phyloP scores from a whole-genome alignment of 2,113 vertebrate genomes.

The Daubentonia madagascariensis region DNA sequence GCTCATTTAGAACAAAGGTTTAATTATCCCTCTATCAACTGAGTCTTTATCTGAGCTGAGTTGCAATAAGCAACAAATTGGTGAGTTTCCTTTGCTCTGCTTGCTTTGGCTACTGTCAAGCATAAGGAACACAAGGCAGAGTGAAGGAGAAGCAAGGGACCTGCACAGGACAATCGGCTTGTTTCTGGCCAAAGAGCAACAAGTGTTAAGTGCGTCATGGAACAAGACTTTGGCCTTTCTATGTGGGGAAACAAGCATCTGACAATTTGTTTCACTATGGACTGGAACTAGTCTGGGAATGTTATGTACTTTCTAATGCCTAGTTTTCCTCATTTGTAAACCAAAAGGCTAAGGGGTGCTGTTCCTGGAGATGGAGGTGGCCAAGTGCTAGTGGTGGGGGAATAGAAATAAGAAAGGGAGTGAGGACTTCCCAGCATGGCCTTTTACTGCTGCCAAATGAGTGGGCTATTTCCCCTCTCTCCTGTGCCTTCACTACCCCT shows the following conservation, averaged over 20 bases:
- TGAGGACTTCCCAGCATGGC: background rate
- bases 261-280: background rate
- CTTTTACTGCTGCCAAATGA: background rate
- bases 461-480: background rate
- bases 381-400: background rate
- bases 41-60: conserved; percentile 51
- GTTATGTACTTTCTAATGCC: background rate
- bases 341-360: background rate
- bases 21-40: conserved; percentile 60
- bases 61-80: conserved; percentile 50
- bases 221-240: background rate
- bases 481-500: background rate
- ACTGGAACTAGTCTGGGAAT: background rate
- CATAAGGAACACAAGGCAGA: background rate
- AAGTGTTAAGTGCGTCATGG: background rate
- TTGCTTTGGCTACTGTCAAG: conserved; percentile 2
- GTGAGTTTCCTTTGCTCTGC: conserved; percentile 35
- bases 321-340: background rate
- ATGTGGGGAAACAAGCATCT: background rate
- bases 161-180: background rate
- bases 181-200: background rate
- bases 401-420: background rate
- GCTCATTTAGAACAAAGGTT: conserved; percentile 70
- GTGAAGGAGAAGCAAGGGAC: background rate
- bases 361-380: background rate